These are phyloP conservation scores for Rhagophthalmus giganteus DNA, from an alignment of 2,888 invertebrate genomes.

Conservation along the genomic window DNA sequence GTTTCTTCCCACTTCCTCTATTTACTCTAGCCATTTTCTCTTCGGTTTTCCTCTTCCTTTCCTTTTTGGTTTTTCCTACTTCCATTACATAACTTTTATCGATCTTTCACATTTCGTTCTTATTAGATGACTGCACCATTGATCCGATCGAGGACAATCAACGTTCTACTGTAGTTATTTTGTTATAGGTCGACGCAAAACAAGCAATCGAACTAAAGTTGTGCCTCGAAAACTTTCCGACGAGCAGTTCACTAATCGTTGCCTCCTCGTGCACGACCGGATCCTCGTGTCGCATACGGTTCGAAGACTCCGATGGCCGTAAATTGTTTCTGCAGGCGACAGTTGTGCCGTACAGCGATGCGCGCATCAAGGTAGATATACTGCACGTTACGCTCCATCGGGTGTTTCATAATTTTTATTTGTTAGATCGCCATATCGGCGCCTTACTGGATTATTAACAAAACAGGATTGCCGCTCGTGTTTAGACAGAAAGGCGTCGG, in stretches of 20 bases:
- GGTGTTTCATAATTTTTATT: background rate
- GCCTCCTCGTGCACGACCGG: constrained; percentile 44
- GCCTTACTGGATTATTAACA: constrained; percentile 95
- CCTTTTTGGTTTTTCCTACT: too few relatives aligned
- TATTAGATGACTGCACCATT: too few relatives aligned
- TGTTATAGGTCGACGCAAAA: constrained; percentile 74
- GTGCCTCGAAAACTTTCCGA: constrained; percentile 79
- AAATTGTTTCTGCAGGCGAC: constrained; percentile 74
- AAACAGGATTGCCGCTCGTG: constrained; percentile 92
- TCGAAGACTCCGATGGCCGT: constrained; percentile 74
- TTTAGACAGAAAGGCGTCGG: constrained; percentile 87
- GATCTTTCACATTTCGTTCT: too few relatives aligned
- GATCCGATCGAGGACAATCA: too few relatives aligned
- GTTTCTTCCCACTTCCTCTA: too few relatives aligned
- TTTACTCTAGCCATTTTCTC: too few relatives aligned
- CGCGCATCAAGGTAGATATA: constrained; percentile 47
- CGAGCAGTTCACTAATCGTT: constrained; percentile 43
- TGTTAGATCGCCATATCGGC: constrained; percentile 73
- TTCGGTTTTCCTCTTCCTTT: too few relatives aligned
- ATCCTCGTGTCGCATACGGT: constrained; percentile 59
- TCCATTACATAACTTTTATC: too few relatives aligned
- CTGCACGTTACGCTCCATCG: background rate
- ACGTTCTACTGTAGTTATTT: too few relatives aligned
- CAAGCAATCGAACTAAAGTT: constrained; percentile 74
- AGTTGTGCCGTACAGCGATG: constrained; percentile 47